A percentile compares a stretch with the other conserved stretches of the same genome.
phyloP scores from a whole-genome alignment of 2,113 vertebrate species.

The Gambusia holbrooki region DNA sequence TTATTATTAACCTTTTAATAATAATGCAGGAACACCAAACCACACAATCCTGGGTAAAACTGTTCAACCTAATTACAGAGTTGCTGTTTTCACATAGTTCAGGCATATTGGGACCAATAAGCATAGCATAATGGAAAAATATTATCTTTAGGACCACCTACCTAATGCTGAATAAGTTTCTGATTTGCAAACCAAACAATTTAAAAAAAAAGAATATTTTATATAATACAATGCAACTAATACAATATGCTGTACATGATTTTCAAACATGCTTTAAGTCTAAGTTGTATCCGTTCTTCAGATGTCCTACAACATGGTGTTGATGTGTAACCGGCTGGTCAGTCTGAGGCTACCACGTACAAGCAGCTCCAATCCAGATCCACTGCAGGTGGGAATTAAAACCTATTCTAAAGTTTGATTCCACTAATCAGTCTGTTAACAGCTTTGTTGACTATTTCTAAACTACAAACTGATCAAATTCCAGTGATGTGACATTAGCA shows the following conservation, averaged over 20 bases:
- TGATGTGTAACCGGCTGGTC: constrained; percentile 75
- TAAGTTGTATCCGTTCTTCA: constrained; percentile 20
- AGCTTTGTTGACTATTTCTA: no score
- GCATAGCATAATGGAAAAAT: no score
- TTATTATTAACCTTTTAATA: no score
- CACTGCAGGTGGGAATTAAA: constrained; percentile 71
- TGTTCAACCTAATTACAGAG: no score
- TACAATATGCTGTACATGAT: not conserved
- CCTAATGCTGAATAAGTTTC: not conserved
- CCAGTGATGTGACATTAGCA: not conserved
- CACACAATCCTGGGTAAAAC: no score
- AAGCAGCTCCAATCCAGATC: constrained; percentile 46
- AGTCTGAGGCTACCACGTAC: constrained; percentile 66
- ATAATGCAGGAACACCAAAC: no score
- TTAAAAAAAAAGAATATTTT: not conserved
- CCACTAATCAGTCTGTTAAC: no score
- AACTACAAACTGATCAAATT: not conserved
- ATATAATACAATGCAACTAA: not conserved
- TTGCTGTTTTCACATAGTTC: no score
- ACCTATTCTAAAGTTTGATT: no score
- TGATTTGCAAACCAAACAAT: not conserved
- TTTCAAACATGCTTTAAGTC: not conserved
- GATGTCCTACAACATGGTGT: constrained; percentile 83
- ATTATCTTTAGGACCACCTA: no score
- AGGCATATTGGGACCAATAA: no score